phyloP scores from a whole-genome alignment of 2,797 vertebrate species.

The Trichosurus vulpecula region DNA sequence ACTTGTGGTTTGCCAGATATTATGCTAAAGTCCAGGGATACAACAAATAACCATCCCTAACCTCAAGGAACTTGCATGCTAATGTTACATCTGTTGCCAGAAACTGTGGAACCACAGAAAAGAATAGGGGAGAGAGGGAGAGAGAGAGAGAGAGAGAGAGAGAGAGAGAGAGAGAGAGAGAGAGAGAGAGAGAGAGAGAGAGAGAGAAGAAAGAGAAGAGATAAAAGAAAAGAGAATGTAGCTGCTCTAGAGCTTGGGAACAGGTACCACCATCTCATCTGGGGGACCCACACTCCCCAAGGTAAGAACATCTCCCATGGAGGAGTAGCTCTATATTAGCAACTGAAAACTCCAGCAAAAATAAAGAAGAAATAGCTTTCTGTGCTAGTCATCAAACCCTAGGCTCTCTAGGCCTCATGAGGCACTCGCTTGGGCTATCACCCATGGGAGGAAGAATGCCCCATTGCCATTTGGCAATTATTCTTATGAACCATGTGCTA shows the following conservation, averaged over 20 bases:
- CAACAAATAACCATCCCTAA: not conserved
- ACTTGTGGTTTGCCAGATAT: not conserved
- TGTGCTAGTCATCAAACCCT: not conserved
- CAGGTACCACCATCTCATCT: not conserved
- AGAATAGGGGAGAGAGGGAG: too few species aligned
- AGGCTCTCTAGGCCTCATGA: not conserved
- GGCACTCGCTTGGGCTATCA: not conserved
- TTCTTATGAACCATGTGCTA: not conserved
- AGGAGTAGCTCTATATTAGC: not conserved
- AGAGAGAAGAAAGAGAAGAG: not conserved
- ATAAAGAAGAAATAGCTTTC: not conserved
- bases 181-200: too few species aligned
- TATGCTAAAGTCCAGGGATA: not conserved
- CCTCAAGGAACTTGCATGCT: not conserved
- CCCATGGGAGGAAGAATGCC: not conserved
- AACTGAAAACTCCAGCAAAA: not conserved
- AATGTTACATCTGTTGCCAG: not conserved
- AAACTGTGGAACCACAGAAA: not conserved
- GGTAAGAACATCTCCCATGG: not conserved
- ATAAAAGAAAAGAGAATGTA: not conserved
- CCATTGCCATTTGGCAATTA: not conserved
- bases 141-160: too few species aligned
- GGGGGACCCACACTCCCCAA: not conserved
- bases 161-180: too few species aligned
- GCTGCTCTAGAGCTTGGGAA: not conserved